Base-by-base conservation (phyloP, 2,888 invertebrate genomes). In the Thymelicus sylvestris region DNA sequence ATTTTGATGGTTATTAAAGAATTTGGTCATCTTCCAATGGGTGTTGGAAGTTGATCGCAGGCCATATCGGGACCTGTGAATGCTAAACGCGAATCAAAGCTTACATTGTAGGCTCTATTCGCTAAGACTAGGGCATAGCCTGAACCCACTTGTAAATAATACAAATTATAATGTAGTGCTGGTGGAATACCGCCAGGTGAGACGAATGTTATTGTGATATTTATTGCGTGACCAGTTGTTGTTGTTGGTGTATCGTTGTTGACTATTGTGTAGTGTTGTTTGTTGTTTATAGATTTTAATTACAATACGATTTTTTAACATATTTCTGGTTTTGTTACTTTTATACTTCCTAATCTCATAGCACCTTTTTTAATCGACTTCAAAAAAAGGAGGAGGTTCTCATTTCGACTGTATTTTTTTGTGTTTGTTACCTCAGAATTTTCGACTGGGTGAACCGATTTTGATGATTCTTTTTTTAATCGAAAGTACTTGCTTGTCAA, bases 251-350 rank as follows among this genome's bases (percentile, higher is more conserved):
- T 85, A 75, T 78, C 82, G 82, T 92, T 93, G 93, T 93, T 93
- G 93, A 91, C 83, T 91, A 91, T 86, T 93, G 88, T 90, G 87
- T 93, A 92, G 87, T 92, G 89, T 90, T 86, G 78, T 77, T 84
- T 79, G 68, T 68, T 78, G 85, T 86, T 79, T 79, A 50, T 70
- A 70, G 70, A 71, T 80, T 83, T 67, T 75, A 74, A 77, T 67
- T 75, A 74, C 62, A 79, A 50, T 71, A 75, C 72, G 75, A 74
- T 74, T 72, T 10, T 8, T 70, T 75, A 72, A 73, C 71, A 73
- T 63, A 70, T 38, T 48, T 48, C 55, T n/a, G 55, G 63, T 59
- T 41, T 59, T 66, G 47, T 68, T 67, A 41, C 48, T 19, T 44
- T 12, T 31, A 57, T 13, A 8, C 15, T 48, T 19, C 52, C 13